Percentiles rank a stretch among this genome's conserved stretches.
These are phyloP conservation scores for Euplagia quadripunctaria DNA, from an alignment of 2,888 invertebrate species.

Conservation along the genomic window DNA sequence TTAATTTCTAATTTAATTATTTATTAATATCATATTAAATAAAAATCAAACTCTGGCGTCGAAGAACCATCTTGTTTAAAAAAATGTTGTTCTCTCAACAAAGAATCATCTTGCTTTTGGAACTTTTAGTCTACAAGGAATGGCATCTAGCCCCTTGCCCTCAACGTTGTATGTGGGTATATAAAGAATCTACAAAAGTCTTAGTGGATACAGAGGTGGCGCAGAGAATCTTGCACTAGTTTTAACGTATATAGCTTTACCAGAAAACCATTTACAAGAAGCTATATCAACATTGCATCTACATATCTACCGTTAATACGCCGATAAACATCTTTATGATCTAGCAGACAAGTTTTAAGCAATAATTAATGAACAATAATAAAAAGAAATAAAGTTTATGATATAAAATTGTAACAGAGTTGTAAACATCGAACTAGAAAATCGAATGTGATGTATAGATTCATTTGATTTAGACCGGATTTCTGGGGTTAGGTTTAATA, in stretches of 20 bases:
- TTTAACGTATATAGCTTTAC: neutral
- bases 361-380: slow-evolving; percentile 75
- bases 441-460: slow-evolving; percentile 78
- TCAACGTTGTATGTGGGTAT: no score
- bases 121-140: no score
- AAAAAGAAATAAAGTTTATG: slow-evolving; percentile 79
- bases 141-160: no score
- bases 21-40: no score
- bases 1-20: no score
- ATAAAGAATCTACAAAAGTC: no score
- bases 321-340: slow-evolving; percentile 56
- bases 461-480: slow-evolving; percentile 68
- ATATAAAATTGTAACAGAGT: slow-evolving; percentile 83
- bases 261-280: slow-evolving; percentile 1
- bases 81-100: no score
- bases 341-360: slow-evolving; percentile 59
- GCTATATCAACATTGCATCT: slow-evolving; percentile 15
- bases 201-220: no score
- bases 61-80: no score
- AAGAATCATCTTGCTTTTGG: no score
- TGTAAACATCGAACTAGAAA: slow-evolving; percentile 82
- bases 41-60: no score
- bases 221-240: no score
- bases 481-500: slow-evolving; percentile 40
- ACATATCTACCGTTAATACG: slow-evolving; percentile 42